Evolutionary conservation across 2,888 invertebrate species (phyloP), one percentile per base, ranked within the genome.

Genomic region (Ptilodon capucinus): DNA sequence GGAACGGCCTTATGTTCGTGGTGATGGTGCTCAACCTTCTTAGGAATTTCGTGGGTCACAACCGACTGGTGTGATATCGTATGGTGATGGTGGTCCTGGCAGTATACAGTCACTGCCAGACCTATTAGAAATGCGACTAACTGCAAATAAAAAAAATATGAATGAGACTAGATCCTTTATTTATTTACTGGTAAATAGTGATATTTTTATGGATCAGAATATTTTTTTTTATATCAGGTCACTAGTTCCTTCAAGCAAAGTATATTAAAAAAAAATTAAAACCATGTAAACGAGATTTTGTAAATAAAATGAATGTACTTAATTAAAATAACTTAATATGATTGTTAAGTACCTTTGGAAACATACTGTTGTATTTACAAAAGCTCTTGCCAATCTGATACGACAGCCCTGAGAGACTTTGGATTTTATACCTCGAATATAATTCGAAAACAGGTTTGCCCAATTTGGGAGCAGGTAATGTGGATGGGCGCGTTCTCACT

Each of bases 391-490:
- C 62, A 69, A 64, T 71, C 66, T 82, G 77, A 67, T 68, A 56
- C 55, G 54, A 43, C 45, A 55, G 52, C 46, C 47, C 57, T 57
- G 54, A 53, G 43, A 64, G 60, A 49, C 69, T 63, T 59, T 64
- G 55, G 65, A 70, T 73, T 81, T 79, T 83, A 82, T 83, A 83
- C 71, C 56, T 62, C 63, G 53, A 71, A 72, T 74, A 66, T 61
- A 56, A 63, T 58, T 60, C 52, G 53, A 65, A 59, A 81, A 79
- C 79, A 47, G 66, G 81, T 81, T 74, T 70, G 17, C 48, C 59
- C 48, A 68, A 59, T 58, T 61, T 61, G 57, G 54, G 57, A 57
- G 57, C 28, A 57, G 55, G 58, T 54, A 42, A 48, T 50, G 46
- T 54, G 39, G 45, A 59, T 68, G 71, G 63, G 60, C 62, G 64